A percentile compares a stretch with the other conserved stretches of the same genome.
These are phyloP conservation scores for Dunckerocampus dactyliophorus DNA, from an alignment of 2,113 vertebrate species.

Conservation along the genomic window DNA sequence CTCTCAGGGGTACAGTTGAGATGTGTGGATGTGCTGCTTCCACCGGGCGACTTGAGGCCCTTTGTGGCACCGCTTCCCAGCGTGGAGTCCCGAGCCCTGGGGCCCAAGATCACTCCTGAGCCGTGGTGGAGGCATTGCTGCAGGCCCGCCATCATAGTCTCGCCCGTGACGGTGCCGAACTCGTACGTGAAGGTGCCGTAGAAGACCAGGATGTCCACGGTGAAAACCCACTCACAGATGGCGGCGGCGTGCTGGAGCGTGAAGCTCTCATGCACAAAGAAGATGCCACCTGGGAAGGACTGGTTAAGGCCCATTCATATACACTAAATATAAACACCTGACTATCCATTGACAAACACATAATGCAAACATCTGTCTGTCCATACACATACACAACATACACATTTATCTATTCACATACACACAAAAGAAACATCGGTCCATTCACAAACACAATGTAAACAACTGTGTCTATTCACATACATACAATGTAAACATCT, in stretches of 20 bases:
- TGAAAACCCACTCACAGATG: conserved; percentile 90
- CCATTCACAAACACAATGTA: background rate
- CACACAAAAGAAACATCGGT: background rate
- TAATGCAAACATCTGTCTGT: background rate
- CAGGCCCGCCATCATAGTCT: conserved; percentile 82
- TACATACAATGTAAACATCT: background rate
- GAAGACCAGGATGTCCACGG: conserved; percentile 86
- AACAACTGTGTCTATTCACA: too few species aligned
- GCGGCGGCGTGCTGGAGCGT: conserved; percentile 85
- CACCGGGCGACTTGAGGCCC: conserved; percentile 82
- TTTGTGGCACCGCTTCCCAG: conserved; percentile 66
- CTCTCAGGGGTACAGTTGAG: conserved; percentile 87
- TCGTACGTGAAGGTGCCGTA: conserved; percentile 91
- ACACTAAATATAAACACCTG: background rate
- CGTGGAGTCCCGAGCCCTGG: conserved; percentile 51
- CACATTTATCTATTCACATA: background rate
- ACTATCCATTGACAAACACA: background rate
- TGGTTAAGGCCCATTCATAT: conserved; percentile 63
- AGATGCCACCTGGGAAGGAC: conserved; percentile 73
- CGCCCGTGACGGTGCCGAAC: conserved; percentile 82
- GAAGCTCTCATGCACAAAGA: conserved; percentile 86
- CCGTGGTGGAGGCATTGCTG: conserved; percentile 67
- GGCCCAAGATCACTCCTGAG: conserved; percentile 65
- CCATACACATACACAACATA: background rate
- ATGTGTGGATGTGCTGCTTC: conserved; percentile 85